These are phyloP conservation scores for Otus scops DNA, from an alignment of 2,797 vertebrate species.

Conservation along the genomic window DNA sequence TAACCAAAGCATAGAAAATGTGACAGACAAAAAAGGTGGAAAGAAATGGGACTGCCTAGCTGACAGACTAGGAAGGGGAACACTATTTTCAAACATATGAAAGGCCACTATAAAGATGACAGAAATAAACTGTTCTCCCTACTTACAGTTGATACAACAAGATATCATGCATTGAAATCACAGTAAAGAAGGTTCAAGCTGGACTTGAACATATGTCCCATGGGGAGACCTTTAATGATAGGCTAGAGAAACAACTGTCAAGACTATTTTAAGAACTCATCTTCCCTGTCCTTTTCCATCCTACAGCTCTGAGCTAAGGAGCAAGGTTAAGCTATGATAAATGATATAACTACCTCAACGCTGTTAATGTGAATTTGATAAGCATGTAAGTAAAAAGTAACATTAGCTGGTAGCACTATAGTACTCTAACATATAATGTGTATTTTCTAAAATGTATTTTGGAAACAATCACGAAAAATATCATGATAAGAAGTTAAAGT, in stretches of 20 bases:
- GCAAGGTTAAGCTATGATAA: background rate
- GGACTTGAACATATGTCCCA: background rate
- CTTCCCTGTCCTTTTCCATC: background rate
- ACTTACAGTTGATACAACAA: background rate
- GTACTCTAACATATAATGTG: background rate
- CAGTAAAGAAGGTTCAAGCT: background rate
- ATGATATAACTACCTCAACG: background rate
- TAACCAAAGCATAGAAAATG: background rate
- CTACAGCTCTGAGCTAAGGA: background rate
- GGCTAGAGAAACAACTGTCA: background rate
- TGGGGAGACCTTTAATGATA: background rate
- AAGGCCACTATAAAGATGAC: background rate
- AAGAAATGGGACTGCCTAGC: background rate
- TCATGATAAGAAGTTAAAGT: accelerated
- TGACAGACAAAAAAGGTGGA: background rate
- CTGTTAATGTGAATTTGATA: background rate
- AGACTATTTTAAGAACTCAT: background rate
- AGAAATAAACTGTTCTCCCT: background rate
- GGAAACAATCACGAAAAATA: background rate
- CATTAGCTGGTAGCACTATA: background rate
- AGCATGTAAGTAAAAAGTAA: background rate
- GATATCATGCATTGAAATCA: background rate
- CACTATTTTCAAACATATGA: background rate
- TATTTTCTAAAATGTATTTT: accelerated
- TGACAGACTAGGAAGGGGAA: background rate